A percentile compares a stretch with the other conserved stretches of the same genome.
Evolutionary conservation across 2,888 invertebrate species (phyloP).

Genomic region (Dioctria linearis): DNA sequence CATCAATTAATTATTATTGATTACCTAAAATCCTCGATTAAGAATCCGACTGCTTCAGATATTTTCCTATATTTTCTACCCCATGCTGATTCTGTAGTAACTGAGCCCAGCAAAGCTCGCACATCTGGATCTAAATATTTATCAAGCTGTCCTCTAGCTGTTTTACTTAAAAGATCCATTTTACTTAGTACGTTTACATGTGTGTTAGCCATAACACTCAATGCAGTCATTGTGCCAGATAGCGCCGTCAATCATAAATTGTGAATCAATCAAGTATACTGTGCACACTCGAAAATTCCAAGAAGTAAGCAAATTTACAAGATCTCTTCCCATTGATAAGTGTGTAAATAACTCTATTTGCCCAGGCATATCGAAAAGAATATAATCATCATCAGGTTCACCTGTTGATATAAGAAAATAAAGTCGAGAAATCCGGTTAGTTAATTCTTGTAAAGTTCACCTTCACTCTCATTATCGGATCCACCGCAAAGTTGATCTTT

Average conservation of each 20-base stretch:
- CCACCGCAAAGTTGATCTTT: too few species aligned
- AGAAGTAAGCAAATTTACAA: slow-evolving; percentile 83
- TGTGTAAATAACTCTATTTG: slow-evolving; percentile 99
- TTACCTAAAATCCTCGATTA: slow-evolving; percentile 86
- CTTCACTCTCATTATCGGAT: too few species aligned
- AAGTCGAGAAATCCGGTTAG: too few species aligned
- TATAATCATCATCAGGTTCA: slow-evolving; percentile 94
- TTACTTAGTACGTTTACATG: slow-evolving; percentile 96
- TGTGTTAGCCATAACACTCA: slow-evolving; percentile 97
- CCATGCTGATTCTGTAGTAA: slow-evolving; percentile 79
- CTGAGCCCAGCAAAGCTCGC: slow-evolving; percentile 81
- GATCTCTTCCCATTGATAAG: slow-evolving; percentile 86
- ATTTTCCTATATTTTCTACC: slow-evolving; percentile 86
- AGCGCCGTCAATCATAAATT: slow-evolving; percentile 95
- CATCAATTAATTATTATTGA: too few species aligned
- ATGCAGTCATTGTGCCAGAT: slow-evolving; percentile 96
- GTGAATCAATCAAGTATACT: slow-evolving; percentile 94
- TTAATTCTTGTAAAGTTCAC: too few species aligned
- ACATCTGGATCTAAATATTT: slow-evolving; percentile 92
- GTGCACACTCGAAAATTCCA: slow-evolving; percentile 95
- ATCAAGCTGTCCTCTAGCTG: slow-evolving; percentile 84
- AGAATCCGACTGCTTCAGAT: slow-evolving; percentile 86
- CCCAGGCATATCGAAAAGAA: slow-evolving; percentile 98
- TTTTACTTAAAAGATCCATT: slow-evolving; percentile 92
- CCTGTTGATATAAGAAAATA: too few species aligned